Base-by-base conservation (phyloP, 2,888 invertebrate species). In the Crocallis elinguaria region DNA sequence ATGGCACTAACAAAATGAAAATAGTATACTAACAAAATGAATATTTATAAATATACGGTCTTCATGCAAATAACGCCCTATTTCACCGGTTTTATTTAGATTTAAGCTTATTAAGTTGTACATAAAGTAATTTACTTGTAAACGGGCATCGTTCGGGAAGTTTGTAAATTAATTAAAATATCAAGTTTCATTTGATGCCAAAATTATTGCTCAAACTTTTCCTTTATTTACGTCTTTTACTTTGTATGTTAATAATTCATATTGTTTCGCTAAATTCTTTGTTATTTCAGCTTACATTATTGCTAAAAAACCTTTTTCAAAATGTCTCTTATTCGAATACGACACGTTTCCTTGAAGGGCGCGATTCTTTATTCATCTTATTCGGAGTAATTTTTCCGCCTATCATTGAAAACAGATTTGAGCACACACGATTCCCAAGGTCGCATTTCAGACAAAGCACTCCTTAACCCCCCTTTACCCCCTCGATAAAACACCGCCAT, bases 61-160 rank as follows among this genome's bases (percentile, higher is more conserved):
- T 71, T 77, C 73, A 84, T 84, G 85, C 75, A 75, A 84, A 84
- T 83, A 62, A 46, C 49, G 69, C 50, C 62, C 77, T 61, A 73
- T 67, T 79, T 82, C 68, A 44, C 62, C 54, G 59, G 62, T 49
- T 49, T 64, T 57, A 63, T 69, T 72, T 69, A 69, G 71, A 69
- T 69, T 29, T 29, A 6, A 19, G 17, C 38, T 44, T 35, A 71
- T 67, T 52, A 67, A 62, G 60, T 67, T 70, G 61, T 66, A 53
- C 32, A 55, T 49, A 55, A 46, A 52, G 38, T 52, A 41, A 51
- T 59, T 48, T 41, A 51, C 27, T 37, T 42, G 43, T 11, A 9
- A 8, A 46, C 14, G 27, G 16, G 38, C 43, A 35, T 33, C 35
- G 43, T 49, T 21, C 43, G 25, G 27, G 19, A 51, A 44, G 17